Evolutionary conservation across 2,113 vertebrate genomes (phyloP).

Genomic region (Phrynosoma platyrhinos): DNA sequence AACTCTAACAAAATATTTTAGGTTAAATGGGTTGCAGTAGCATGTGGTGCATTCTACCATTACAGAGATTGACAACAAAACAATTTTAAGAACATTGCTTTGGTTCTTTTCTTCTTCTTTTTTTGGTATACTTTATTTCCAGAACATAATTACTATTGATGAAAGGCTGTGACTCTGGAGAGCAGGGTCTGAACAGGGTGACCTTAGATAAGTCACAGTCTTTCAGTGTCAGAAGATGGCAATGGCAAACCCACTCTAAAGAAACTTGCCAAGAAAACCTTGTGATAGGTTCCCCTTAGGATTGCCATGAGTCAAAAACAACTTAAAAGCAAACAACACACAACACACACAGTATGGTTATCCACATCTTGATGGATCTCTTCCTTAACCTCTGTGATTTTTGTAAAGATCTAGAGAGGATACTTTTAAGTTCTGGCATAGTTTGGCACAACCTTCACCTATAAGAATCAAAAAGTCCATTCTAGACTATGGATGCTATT

Average conservation of each 20-base stretch:
- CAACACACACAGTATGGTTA: neutral
- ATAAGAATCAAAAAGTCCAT: too few relatives aligned
- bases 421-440: neutral
- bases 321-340: too few relatives aligned
- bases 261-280: too few relatives aligned
- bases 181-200: too few relatives aligned
- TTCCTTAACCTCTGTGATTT: neutral
- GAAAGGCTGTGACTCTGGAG: neutral
- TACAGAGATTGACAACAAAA: constrained; percentile 13
- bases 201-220: too few relatives aligned
- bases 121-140: constrained; percentile 26
- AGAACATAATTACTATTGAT: constrained; percentile 24
- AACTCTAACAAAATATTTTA: neutral
- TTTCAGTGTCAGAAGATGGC: too few relatives aligned
- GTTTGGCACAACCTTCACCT: neutral
- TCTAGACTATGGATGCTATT: too few relatives aligned
- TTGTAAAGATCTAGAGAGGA: neutral
- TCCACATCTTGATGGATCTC: neutral
- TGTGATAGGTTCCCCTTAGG: too few relatives aligned
- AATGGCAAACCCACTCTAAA: too few relatives aligned
- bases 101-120: too few relatives aligned
- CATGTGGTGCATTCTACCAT: neutral
- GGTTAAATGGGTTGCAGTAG: neutral
- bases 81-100: constrained; percentile 27
- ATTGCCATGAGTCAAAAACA: too few relatives aligned